Evolutionary conservation across 2,113 vertebrate genomes (phyloP).

Genomic region (Mesocricetus auratus): DNA sequence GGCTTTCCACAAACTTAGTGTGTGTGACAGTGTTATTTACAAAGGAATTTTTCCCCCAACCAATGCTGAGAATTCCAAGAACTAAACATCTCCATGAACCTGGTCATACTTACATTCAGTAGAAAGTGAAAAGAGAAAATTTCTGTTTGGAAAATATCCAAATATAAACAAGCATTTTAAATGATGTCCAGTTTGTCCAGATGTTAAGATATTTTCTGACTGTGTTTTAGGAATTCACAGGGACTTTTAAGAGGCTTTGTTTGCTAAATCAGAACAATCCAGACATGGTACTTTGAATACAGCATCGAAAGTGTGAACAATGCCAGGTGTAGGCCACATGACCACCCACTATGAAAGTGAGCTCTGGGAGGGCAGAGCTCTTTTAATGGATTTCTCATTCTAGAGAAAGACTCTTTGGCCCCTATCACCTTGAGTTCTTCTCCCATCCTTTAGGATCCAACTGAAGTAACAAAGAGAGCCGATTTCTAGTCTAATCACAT

Average conservation of each 20-base stretch:
- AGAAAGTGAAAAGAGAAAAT: conserved; percentile 20
- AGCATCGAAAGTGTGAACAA: neutral
- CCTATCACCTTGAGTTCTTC: neutral
- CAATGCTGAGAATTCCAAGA: neutral
- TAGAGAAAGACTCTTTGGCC: neutral
- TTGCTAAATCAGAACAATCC: neutral
- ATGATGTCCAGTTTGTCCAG: conserved; percentile 31
- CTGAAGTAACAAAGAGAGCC: conserved; percentile 1
- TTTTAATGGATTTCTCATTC: neutral
- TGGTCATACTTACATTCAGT: conserved; percentile 31
- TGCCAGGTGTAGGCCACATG: neutral
- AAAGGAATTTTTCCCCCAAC: conserved; percentile 17
- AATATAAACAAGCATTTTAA: conserved; percentile 50
- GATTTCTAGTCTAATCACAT: neutral
- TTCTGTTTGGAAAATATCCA: conserved; percentile 45
- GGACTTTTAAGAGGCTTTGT: neutral
- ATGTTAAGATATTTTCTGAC: neutral
- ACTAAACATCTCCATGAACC: neutral
- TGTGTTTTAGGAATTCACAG: conserved; percentile 21
- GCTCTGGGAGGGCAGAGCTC: neutral
- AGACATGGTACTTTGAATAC: neutral
- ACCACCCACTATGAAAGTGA: neutral
- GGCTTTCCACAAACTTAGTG: neutral
- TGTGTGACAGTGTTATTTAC: conserved; percentile 31
- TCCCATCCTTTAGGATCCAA: neutral